Base-by-base conservation (phyloP, 64 coral and sea anemone genomes). In the Stichodactyla helianthus region DNA sequence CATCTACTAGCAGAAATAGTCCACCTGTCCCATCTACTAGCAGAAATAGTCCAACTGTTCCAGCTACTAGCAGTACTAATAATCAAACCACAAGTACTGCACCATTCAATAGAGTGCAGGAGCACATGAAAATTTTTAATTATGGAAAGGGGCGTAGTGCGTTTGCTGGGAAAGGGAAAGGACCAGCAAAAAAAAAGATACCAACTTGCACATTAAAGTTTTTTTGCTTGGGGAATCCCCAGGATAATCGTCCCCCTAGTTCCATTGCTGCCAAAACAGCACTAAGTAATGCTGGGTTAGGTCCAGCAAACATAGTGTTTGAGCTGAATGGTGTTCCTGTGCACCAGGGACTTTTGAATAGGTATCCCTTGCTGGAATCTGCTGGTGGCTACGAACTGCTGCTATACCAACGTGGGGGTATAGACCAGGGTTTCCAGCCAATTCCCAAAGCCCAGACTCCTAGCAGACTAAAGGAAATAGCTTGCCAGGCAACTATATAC, bases 381-480 rank as follows among this genome's bases (percentile, higher is more conserved):
- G 84, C 60, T 4, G 92, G 92, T 51, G 88, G 92, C 54, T 94
- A 94, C 79, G 84, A 84, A 26, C 65, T 94, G 62, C 88, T 94
- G 20, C 67, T 94, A 4, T 87, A 90, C 81, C 88, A 94, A 77
- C 52, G 92, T n/a, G 92, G 92, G 52, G 88, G 92, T 51, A 62
- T 52, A 23, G 85, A 90, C 17, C 92, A 90, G 35, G 92, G 92
- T 6, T 94, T 90, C 80, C 84, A 94, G 71, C 68, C n/a, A 58
- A 50, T 94, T 2, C 85, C 88, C 22, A 80, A 83, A 61, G 83
- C 83, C 17, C 71, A 93, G 22, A 77, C 77, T 5, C 53, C 92
- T 52, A 62, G 82, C 53, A 87, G 88, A 78, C 80, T 93, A 59
- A 87, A 82, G 79, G 92, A 79, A 51, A 28, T 89, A 50, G 84